phyloP scores from a whole-genome alignment of 2,888 invertebrate species.

The Callyntrura sp. region DNA sequence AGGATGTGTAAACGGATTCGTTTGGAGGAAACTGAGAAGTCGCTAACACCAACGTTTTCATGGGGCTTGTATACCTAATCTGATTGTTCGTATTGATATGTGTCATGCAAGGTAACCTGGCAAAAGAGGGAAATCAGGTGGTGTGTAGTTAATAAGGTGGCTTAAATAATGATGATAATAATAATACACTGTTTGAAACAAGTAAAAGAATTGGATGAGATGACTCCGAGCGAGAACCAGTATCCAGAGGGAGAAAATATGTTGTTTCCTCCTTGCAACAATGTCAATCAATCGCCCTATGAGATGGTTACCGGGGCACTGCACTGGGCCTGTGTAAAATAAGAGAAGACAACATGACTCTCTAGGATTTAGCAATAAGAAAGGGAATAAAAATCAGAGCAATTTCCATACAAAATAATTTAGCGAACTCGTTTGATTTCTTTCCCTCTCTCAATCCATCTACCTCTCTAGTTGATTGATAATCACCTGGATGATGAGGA shows the following conservation, averaged over 20 bases:
- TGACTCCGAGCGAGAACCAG: background rate
- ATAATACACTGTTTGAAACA: constrained; percentile 37
- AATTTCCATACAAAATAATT: constrained; percentile 57
- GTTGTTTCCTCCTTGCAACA: constrained; percentile 48
- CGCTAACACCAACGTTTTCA: constrained; percentile 23
- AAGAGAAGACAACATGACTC: background rate
- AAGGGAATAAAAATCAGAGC: constrained; percentile 59
- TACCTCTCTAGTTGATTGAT: constrained; percentile 71
- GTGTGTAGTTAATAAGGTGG: constrained; percentile 46
- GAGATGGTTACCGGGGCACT: constrained; percentile 22
- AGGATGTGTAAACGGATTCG: constrained; percentile 13
- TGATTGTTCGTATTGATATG: constrained; percentile 33
- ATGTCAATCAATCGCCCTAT: constrained; percentile 47
- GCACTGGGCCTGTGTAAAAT: too few species aligned
- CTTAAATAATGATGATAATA: constrained; percentile 54
- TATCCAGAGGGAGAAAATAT: constrained; percentile 65
- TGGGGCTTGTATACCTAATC: background rate
- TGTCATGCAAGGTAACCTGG: constrained; percentile 61
- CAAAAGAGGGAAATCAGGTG: constrained; percentile 21
- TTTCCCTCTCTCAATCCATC: background rate
- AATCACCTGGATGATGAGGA: constrained; percentile 78
- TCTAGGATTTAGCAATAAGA: constrained; percentile 33
- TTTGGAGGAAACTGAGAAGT: constrained; percentile 19
- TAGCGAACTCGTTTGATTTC: constrained; percentile 62
- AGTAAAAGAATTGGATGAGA: constrained; percentile 32